Percentiles rank a stretch among this genome's conserved stretches.
Conservation (phyloP, 2,113 vertebrate species). For the Equus przewalskii region DNA sequence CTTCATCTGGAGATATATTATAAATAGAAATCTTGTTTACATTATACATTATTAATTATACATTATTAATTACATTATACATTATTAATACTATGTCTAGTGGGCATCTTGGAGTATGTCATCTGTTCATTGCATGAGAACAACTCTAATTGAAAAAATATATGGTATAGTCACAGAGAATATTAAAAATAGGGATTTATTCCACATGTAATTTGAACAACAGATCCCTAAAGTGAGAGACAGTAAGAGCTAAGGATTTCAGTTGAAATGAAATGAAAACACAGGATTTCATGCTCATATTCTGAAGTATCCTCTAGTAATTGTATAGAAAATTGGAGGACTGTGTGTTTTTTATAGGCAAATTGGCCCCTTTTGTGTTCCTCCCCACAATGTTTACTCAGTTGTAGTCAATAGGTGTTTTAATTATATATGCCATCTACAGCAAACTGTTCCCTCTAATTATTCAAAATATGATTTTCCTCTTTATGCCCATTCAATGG, state of each 20-base stretch:
- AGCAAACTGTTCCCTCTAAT: not conserved
- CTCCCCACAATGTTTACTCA: not conserved
- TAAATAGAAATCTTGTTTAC: not conserved
- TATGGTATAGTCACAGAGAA: not conserved
- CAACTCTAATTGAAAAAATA: not conserved
- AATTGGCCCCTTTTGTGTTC: not conserved
- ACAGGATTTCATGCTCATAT: not conserved
- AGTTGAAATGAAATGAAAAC: not conserved
- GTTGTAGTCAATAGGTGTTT: not conserved
- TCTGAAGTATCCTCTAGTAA: not conserved
- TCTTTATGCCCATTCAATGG: not conserved
- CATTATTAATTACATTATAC: not conserved
- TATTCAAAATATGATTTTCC: constrained; percentile 26
- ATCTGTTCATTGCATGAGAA: not conserved
- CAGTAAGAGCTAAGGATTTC: not conserved
- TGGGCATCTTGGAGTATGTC: not conserved
- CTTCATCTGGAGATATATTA: not conserved
- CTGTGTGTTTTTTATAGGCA: not conserved
- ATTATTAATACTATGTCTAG: not conserved
- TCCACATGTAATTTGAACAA: not conserved
- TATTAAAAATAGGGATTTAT: not conserved
- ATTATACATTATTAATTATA: not conserved
- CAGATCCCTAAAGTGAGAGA: not conserved
- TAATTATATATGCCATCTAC: not conserved
- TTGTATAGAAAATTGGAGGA: not conserved